phyloP scores from a whole-genome alignment of 1,140 invertebrate genomes.

The Papilio polyxenes region DNA sequence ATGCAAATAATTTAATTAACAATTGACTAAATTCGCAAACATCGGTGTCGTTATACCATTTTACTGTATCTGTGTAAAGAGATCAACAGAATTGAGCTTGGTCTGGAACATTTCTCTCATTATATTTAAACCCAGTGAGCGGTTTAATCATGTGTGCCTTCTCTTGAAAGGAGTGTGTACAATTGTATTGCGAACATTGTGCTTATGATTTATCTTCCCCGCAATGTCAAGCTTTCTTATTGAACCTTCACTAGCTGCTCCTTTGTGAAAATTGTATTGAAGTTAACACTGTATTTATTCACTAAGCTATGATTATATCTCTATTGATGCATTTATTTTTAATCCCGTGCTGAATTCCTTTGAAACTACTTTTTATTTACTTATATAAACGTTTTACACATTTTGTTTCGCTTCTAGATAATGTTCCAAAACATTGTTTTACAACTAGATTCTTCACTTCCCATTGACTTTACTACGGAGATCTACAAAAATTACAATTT shows the following conservation, averaged over 20 bases:
- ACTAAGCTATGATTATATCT: too few relatives aligned
- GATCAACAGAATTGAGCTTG: neutral
- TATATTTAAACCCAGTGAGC: neutral
- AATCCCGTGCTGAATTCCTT: too few relatives aligned
- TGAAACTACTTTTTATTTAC: neutral
- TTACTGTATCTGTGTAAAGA: neutral
- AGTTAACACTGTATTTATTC: neutral
- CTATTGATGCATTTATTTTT: too few relatives aligned
- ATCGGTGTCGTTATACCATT: neutral
- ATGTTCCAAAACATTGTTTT: neutral
- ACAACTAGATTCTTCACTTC: too few relatives aligned
- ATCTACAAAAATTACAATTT: neutral
- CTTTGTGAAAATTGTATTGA: neutral
- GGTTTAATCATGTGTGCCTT: neutral
- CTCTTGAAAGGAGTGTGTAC: neutral
- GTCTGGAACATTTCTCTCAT: neutral
- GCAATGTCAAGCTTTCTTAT: neutral
- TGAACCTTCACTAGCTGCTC: neutral
- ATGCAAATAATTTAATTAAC: neutral
- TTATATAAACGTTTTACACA: slow-evolving; percentile 4
- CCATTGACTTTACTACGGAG: too few relatives aligned
- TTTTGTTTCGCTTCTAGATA: neutral
- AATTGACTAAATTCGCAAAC: neutral
- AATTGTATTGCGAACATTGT: neutral
- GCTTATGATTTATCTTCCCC: neutral